Evolutionary conservation across 2,113 vertebrate genomes (phyloP).

Genomic region (Macheiramphus alcinus): DNA sequence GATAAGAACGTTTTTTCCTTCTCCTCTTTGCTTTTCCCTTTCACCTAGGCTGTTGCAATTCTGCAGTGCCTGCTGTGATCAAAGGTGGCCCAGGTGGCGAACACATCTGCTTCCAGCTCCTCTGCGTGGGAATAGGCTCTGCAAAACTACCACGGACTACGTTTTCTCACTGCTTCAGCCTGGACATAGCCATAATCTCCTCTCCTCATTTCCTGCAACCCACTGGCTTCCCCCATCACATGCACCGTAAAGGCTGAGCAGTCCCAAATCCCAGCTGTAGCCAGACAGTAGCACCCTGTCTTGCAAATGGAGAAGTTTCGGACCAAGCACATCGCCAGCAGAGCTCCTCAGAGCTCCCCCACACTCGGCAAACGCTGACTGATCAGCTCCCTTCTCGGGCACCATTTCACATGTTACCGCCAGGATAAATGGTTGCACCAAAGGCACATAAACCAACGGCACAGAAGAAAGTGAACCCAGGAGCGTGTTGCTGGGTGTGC

Average conservation of each 20-base stretch:
- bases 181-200: neutral
- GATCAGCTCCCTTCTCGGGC: neutral
- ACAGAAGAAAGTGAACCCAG: neutral
- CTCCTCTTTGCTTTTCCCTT: neutral
- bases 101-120: neutral
- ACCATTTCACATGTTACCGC: accelerated
- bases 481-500: neutral
- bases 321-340: neutral
- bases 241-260: no score
- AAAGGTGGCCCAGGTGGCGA: neutral
- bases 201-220: neutral
- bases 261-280: neutral
- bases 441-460: no score
- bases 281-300: neutral
- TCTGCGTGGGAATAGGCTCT: accelerated
- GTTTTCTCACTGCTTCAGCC: neutral
- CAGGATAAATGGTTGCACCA: neutral
- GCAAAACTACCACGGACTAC: neutral
- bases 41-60: neutral
- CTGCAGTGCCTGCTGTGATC: neutral
- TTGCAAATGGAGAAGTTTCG: no score
- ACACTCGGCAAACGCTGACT: accelerated
- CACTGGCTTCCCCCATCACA: neutral
- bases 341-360: neutral
- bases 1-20: neutral